Evolutionary conservation across 2,888 invertebrate species (phyloP).

Genomic region (Psococerastis gibbosa): DNA sequence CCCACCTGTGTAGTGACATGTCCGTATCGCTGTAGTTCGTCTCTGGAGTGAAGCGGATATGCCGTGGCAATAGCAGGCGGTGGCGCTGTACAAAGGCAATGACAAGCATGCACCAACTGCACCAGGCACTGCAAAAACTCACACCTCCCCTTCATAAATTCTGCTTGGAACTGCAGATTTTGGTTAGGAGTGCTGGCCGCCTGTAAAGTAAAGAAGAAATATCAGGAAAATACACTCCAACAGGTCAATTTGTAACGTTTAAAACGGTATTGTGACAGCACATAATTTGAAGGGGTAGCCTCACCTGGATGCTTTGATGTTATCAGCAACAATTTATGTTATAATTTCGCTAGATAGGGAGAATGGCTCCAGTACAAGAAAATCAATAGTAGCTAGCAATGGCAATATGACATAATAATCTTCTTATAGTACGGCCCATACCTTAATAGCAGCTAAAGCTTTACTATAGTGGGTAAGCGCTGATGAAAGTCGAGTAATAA

Average conservation of each 20-base stretch:
- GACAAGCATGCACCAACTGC: slow-evolving; percentile 48
- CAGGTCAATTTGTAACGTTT: no score
- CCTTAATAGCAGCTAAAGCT: slow-evolving; percentile 39
- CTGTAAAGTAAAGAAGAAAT: slow-evolving; percentile 24
- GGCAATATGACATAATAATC: no score
- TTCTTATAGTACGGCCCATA: no score
- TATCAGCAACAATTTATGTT: slow-evolving; percentile 7
- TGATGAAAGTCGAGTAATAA: slow-evolving; percentile 30
- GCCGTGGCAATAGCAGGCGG: slow-evolving; percentile 81
- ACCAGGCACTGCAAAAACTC: slow-evolving; percentile 48
- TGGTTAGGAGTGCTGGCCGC: slow-evolving; percentile 45
- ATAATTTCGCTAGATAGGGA: slow-evolving; percentile 7
- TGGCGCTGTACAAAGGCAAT: slow-evolving; percentile 67
- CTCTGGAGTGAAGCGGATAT: slow-evolving; percentile 55
- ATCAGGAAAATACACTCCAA: no score
- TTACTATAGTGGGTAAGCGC: slow-evolving; percentile 43
- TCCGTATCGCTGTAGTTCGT: slow-evolving; percentile 59
- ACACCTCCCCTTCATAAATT: slow-evolving; percentile 55
- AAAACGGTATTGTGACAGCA: no score
- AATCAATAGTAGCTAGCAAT: slow-evolving; percentile 1
- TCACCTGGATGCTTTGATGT: no score
- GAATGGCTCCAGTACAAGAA: background rate
- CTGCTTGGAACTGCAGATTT: slow-evolving; percentile 50
- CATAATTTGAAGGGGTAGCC: no score
- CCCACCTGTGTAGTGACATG: slow-evolving; percentile 52